Conservation (phyloP, 1,140 invertebrate genomes). For the Drosophila repletoides region DNA sequence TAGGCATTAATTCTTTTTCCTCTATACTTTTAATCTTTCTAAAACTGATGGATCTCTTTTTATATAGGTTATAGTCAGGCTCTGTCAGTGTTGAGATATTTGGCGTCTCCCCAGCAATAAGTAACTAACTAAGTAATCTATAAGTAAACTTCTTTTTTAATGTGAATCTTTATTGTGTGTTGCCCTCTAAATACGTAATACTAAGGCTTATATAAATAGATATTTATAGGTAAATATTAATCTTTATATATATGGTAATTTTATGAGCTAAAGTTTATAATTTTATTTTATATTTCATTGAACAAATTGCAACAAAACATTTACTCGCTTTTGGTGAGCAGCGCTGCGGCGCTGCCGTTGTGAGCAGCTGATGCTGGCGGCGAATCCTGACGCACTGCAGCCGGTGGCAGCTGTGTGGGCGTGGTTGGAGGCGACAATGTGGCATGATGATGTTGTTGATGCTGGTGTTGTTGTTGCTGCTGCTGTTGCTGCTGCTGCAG, state of each 20-base stretch:
- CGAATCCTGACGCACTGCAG: constrained; percentile 35
- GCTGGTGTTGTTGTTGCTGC: constrained; percentile 46
- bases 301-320: constrained; percentile 11
- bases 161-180: constrained; percentile 26
- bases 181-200: constrained; percentile 16
- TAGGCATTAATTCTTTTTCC: too few relatives aligned
- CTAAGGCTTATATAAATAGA: background rate
- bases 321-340: constrained; percentile 60
- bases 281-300: constrained; percentile 27
- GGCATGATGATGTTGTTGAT: constrained; percentile 51
- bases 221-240: background rate
- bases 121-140: constrained; percentile 24
- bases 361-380: constrained; percentile 29
- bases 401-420: constrained; percentile 48
- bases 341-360: constrained; percentile 45
- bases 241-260: background rate
- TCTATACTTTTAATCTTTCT: too few relatives aligned
- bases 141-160: constrained; percentile 12
- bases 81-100: background rate
- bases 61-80: too few relatives aligned
- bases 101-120: background rate
- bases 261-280: background rate
- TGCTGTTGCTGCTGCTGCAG: constrained; percentile 42
- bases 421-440: constrained; percentile 75
- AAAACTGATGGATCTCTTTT: background rate